Percentiles rank a stretch among this genome's conserved stretches.
These are phyloP conservation scores for Eupithecia subumbrata DNA, from an alignment of 2,888 invertebrate species.

Conservation along the genomic window DNA sequence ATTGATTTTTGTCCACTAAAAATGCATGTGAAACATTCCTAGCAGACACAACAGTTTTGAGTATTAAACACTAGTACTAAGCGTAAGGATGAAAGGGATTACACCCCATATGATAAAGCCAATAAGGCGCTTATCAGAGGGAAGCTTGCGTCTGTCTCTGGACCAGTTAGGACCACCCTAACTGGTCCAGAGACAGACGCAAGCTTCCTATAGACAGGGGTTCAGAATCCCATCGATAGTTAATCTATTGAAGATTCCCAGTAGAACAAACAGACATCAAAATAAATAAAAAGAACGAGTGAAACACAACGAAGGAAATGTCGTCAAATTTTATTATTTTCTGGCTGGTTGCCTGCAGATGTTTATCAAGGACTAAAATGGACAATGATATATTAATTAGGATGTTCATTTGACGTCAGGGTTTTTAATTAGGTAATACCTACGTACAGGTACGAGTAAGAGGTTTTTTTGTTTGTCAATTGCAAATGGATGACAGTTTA, in stretches of 20 bases:
- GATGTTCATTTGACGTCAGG: constrained; percentile 10
- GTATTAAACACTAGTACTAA: not conserved
- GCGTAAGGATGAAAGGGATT: not conserved
- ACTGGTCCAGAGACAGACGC: too few species aligned
- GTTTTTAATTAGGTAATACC: not conserved
- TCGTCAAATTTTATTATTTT: not conserved
- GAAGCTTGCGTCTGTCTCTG: not conserved
- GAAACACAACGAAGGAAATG: not conserved
- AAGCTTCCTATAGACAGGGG: too few species aligned
- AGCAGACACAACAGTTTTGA: too few species aligned
- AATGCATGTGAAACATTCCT: too few species aligned
- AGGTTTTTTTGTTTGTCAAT: not conserved
- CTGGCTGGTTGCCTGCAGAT: constrained; percentile 23
- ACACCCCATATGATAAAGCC: not conserved
- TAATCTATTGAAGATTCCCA: not conserved
- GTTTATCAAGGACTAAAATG: constrained; percentile 8
- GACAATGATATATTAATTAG: constrained; percentile 12
- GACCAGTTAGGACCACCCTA: not conserved
- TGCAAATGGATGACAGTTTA: not conserved
- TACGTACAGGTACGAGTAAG: not conserved
- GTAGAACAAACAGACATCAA: not conserved
- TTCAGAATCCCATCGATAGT: too few species aligned
- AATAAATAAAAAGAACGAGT: not conserved
- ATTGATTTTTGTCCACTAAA: not conserved
- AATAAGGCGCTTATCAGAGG: not conserved